Base-by-base conservation (phyloP, 2,888 invertebrate species). In the Tachina grossa region DNA sequence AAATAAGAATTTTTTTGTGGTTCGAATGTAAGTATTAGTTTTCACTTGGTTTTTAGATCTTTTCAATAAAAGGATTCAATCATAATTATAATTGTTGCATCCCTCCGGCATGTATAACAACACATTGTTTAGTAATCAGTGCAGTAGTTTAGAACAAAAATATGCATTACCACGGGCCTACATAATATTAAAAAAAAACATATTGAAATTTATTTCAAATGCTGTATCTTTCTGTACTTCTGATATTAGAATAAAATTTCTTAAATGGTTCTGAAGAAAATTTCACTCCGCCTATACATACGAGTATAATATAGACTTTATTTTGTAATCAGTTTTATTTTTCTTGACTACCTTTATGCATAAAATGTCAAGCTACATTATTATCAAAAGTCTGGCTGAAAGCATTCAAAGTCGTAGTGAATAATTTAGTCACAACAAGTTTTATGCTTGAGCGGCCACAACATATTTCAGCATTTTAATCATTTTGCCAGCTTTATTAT, bases 341-440 rank as follows among this genome's bases (percentile, higher is more conserved):
- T 63, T 22, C 1, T 45, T 53, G 6, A 13, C 31, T 9, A 1
- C 19, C 13, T 10, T 9, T 76, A 13, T 66, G n/a, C 13, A 45
- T 39, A 13, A 71, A 82, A 72, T 74, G 66, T 51, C 59, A 78
- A 51, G 55, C 11, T 55, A 19, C 51, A 72, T 72, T 59, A 57
- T 11, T 49, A 19, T n/a, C 53, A n/a, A 51, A 61, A 11, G 1
- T 10, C 19, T 43, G 51, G 39, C 19, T 65, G 39, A 11, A 45
- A 41, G 14, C 9, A 39, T 55, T 3, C 41, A 49, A 16, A 81
- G 45, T 66, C 16, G 8, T 11, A 49, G 45, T 63, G 63, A 74
- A 63, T 49, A 63, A 78, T 47, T 55, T 75, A 79, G 68, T 75
- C 75, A 84, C 83, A 69, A 14, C 55, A 57, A 68, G 45, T 68